A percentile compares a stretch with the other conserved stretches of the same genome.
Evolutionary conservation across 2,113 vertebrate species (phyloP).

Genomic region (Candoia aspera): DNA sequence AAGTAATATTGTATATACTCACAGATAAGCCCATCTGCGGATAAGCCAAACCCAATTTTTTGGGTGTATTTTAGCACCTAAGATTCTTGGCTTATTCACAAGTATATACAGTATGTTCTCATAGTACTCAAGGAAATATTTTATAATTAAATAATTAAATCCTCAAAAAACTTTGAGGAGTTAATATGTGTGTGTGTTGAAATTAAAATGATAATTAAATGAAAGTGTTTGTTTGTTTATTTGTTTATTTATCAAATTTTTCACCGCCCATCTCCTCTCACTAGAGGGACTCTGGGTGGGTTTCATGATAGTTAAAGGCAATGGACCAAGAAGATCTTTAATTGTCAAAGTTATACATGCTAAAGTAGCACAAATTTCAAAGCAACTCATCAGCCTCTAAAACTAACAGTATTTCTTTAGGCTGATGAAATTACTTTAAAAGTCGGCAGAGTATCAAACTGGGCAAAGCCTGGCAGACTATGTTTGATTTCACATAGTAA

Average conservation of each 20-base stretch:
- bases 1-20: neutral
- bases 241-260: too few species aligned
- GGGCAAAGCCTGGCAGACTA: slow-evolving; percentile 13
- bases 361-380: slow-evolving; percentile 38
- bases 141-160: too few species aligned
- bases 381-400: slow-evolving; percentile 30
- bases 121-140: neutral
- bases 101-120: neutral
- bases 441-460: slow-evolving; percentile 16
- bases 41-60: neutral
- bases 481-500: slow-evolving; percentile 23
- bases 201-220: slow-evolving; percentile 37
- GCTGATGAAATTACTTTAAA: slow-evolving; percentile 36
- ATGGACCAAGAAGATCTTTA: slow-evolving; percentile 28
- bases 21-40: neutral
- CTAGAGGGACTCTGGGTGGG: too few species aligned
- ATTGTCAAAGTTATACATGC: slow-evolving; percentile 34
- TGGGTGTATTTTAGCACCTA: neutral
- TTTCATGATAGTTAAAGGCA: slow-evolving; percentile 43
- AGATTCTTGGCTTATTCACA: neutral
- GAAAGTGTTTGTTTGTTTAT: neutral
- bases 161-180: slow-evolving; percentile 19
- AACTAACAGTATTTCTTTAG: slow-evolving; percentile 34
- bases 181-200: fast-evolving
- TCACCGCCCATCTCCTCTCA: too few species aligned